phyloP scores from a whole-genome alignment of 2,888 invertebrate species.

The Ceraclea dissimilis region DNA sequence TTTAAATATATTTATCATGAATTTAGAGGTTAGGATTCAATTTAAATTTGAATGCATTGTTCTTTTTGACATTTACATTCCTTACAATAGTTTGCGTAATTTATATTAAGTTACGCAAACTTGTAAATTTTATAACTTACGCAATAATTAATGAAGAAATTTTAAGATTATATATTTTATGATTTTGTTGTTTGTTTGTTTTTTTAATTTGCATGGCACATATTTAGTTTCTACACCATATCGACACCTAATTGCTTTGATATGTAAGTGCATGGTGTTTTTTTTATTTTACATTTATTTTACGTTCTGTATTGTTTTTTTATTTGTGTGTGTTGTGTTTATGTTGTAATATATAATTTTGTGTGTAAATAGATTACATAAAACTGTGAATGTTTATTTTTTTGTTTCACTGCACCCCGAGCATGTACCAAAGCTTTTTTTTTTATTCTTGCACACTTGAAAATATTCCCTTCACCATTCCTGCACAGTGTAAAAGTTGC shows the following conservation, averaged over 20 bases:
- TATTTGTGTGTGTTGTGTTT: conserved; percentile 3
- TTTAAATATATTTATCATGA: too few relatives aligned
- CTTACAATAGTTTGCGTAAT: too few relatives aligned
- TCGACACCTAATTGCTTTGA: conserved; percentile 38
- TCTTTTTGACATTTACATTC: too few relatives aligned
- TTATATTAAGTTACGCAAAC: too few relatives aligned
- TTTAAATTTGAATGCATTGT: too few relatives aligned
- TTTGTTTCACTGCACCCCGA: conserved; percentile 23
- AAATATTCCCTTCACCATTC: background rate
- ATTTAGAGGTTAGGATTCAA: too few relatives aligned
- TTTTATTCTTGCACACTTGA: conserved; percentile 4
- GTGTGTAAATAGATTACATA: conserved; percentile 45
- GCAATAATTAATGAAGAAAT: too few relatives aligned
- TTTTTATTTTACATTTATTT: conserved; percentile 23
- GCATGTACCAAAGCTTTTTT: background rate
- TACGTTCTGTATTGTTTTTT: conserved; percentile 5
- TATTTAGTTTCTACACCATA: conserved; percentile 38
- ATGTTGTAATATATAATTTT: conserved; percentile 36
- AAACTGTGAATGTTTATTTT: conserved; percentile 39
- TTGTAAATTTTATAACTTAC: too few relatives aligned
- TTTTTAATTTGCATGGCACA: conserved; percentile 14
- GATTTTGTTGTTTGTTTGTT: too few relatives aligned
- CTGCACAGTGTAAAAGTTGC: background rate
- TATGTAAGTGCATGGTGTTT: conserved; percentile 47
- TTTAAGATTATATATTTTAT: too few relatives aligned